These are phyloP conservation scores for Nasua narica DNA, from an alignment of 2,797 vertebrate species.

Conservation along the genomic window DNA sequence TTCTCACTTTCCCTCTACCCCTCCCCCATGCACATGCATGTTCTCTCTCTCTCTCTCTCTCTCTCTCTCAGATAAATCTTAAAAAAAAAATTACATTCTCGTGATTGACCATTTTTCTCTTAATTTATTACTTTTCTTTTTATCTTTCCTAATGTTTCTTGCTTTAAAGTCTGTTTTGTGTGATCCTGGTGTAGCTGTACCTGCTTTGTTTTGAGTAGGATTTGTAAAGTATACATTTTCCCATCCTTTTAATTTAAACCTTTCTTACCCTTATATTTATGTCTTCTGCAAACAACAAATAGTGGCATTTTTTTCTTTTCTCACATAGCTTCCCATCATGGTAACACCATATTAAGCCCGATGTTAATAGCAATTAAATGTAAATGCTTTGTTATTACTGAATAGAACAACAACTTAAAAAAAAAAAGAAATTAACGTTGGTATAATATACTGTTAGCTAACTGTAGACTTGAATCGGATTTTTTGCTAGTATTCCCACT, in stretches of 20 bases:
- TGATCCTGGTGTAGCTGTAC: not conserved
- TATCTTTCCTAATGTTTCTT: not conserved
- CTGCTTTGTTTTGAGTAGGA: not conserved
- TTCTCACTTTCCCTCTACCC: not conserved
- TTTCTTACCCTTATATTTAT: not conserved
- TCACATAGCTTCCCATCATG: not conserved
- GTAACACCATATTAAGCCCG: not conserved
- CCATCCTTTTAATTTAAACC: not conserved
- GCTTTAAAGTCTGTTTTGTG: not conserved
- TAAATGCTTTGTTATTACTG: not conserved
- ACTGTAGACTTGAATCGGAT: not conserved
- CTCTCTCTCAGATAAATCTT: not conserved
- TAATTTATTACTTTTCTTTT: not conserved
- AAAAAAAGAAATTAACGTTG: not conserved
- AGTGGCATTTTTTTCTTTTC: not conserved
- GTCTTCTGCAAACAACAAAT: not conserved
- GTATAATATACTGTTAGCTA: not conserved
- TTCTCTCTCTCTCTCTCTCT: not conserved
- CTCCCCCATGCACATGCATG: not conserved
- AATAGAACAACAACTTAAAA: not conserved
- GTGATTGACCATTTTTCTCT: not conserved
- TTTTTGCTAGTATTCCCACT: not conserved
- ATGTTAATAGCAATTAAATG: not conserved
- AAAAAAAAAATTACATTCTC: not conserved
- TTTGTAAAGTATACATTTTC: not conserved